phyloP scores from a whole-genome alignment of 2,888 invertebrate species.

The Ennomos erosarius region DNA sequence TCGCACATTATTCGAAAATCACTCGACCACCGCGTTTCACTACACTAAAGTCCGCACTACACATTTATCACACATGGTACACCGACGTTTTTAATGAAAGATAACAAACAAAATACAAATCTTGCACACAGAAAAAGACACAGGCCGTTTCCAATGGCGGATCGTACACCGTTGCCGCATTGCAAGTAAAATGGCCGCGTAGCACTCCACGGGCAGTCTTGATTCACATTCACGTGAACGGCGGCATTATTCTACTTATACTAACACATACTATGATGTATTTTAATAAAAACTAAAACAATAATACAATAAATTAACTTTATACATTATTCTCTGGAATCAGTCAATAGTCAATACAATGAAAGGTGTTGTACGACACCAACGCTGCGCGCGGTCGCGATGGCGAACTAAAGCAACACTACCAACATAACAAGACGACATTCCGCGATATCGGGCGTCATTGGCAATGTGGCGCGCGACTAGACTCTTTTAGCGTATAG shows the following conservation, averaged over 20 bases:
- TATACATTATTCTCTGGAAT: conserved; percentile 87
- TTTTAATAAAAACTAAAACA: conserved; percentile 80
- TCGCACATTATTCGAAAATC: conserved; percentile 86
- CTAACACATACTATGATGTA: conserved; percentile 79
- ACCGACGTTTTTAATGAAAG: conserved; percentile 80
- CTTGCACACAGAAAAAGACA: conserved; percentile 87
- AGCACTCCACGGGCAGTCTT: conserved; percentile 83
- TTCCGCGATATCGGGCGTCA: conserved; percentile 79
- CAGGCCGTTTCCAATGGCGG: conserved; percentile 90
- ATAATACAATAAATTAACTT: conserved; percentile 87
- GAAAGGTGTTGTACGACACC: conserved; percentile 89
- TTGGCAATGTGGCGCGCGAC: conserved; percentile 77
- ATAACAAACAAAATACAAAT: conserved; percentile 82
- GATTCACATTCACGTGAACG: conserved; percentile 83
- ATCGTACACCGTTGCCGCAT: conserved; percentile 90
- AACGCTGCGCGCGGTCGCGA: conserved; percentile 86
- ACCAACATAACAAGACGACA: conserved; percentile 72
- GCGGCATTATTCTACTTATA: conserved; percentile 82
- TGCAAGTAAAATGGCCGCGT: conserved; percentile 90
- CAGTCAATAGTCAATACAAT: conserved; percentile 91
- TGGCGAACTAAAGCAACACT: conserved; percentile 80
- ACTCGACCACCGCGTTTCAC: conserved; percentile 86
- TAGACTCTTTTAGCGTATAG: conserved; percentile 60
- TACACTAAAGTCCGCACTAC: conserved; percentile 85
- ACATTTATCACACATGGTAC: conserved; percentile 84